These are phyloP conservation scores for Torymus aiolomorphi DNA, from an alignment of 2,888 invertebrate genomes.

Conservation along the genomic window DNA sequence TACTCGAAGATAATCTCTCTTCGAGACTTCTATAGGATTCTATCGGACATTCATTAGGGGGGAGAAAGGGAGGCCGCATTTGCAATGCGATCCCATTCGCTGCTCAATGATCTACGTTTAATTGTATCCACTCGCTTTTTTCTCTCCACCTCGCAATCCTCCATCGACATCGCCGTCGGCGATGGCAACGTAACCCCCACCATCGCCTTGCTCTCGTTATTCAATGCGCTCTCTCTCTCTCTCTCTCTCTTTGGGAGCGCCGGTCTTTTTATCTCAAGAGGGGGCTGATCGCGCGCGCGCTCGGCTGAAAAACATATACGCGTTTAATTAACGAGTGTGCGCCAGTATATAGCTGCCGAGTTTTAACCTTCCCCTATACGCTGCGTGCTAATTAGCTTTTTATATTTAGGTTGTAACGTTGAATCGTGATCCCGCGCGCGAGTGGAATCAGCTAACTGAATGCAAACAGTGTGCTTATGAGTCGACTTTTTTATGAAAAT, in stretches of 20 bases:
- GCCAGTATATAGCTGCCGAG: background rate
- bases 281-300: too few species aligned
- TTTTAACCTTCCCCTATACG: too few species aligned
- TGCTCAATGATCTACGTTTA: conserved; percentile 55
- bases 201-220: background rate
- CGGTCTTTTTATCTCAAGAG: too few species aligned
- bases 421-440: too few species aligned
- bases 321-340: conserved; percentile 34
- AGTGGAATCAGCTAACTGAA: too few species aligned
- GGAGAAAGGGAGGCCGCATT: conserved; percentile 31
- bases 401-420: background rate
- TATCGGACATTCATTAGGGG: conserved; percentile 57
- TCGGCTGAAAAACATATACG: background rate
- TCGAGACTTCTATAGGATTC: conserved; percentile 49
- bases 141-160: too few species aligned
- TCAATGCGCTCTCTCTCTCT: background rate
- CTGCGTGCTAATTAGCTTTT: background rate
- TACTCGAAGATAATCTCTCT: conserved; percentile 53
- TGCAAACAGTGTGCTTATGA: too few species aligned
- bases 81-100: conserved; percentile 52
- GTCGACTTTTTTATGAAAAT: too few species aligned
- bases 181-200: too few species aligned
- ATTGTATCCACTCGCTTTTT: conserved; percentile 42
- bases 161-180: too few species aligned
- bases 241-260: too few species aligned